Conservation (phyloP, 2,113 vertebrate genomes). For the Amblyornis subalaris region DNA sequence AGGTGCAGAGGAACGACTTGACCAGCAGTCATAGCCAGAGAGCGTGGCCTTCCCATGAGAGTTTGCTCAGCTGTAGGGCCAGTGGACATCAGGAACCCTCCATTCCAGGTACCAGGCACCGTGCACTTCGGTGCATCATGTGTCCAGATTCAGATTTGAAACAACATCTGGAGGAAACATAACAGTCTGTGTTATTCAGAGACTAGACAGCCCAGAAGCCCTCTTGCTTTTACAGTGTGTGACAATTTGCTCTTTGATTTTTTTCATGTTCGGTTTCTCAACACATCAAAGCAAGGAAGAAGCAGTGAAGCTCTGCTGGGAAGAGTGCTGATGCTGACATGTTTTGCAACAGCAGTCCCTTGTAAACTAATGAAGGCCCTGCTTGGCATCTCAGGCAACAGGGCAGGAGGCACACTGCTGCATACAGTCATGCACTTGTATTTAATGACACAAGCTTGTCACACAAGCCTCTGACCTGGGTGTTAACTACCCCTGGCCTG, state of each 20-base stretch:
- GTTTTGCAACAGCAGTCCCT: background rate
- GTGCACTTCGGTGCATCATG: rapidly evolving
- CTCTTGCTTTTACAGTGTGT: background rate
- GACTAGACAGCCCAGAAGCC: background rate
- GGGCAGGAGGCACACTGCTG: background rate
- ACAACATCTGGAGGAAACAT: rapidly evolving
- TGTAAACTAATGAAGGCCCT: background rate
- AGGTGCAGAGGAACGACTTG: rapidly evolving
- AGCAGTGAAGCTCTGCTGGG: background rate
- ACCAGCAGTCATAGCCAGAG: background rate
- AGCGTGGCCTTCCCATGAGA: rapidly evolving
- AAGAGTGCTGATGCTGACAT: rapidly evolving
- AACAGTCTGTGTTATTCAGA: background rate
- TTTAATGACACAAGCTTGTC: background rate
- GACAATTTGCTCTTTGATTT: background rate
- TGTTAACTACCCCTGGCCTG: no score
- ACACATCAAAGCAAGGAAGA: background rate
- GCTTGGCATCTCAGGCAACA: background rate
- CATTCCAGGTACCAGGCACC: rapidly evolving
- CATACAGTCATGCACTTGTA: rapidly evolving
- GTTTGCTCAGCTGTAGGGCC: background rate
- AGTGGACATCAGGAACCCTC: rapidly evolving
- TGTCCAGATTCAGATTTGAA: background rate
- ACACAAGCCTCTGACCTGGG: background rate
- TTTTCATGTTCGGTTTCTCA: background rate